Conservation (phyloP, 2,888 invertebrate species). For the Ochlodes sylvanus region DNA sequence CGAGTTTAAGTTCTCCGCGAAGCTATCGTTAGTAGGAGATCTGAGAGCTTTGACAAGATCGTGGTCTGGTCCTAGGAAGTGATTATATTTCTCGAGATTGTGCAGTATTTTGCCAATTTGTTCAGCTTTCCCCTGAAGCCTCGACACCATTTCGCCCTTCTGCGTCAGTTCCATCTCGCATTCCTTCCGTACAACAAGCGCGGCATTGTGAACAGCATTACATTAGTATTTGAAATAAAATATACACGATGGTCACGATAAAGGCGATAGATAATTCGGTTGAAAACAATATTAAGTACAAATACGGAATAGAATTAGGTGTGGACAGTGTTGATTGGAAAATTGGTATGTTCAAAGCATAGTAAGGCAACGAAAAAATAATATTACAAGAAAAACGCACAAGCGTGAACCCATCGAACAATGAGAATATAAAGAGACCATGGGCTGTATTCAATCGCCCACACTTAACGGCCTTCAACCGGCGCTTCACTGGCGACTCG, state of each 20-base stretch:
- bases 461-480: constrained; percentile 49
- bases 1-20: constrained; percentile 72
- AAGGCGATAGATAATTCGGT: constrained; percentile 46
- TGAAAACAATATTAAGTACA: too few relatives aligned
- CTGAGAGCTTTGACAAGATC: constrained; percentile 79
- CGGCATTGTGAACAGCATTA: constrained; percentile 77
- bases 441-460: constrained; percentile 64
- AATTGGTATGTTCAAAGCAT: constrained; percentile 14
- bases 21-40: constrained; percentile 75
- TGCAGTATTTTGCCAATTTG: constrained; percentile 97
- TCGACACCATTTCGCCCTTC: constrained; percentile 97
- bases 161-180: constrained; percentile 98
- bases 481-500: constrained; percentile 55
- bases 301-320: constrained; percentile 1
- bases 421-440: constrained; percentile 46
- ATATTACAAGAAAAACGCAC: constrained; percentile 14
- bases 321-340: constrained; percentile 40
- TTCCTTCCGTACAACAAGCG: constrained; percentile 87
- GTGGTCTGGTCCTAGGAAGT: constrained; percentile 87
- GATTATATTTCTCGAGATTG: constrained; percentile 95
- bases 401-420: constrained; percentile 21
- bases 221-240: constrained; percentile 65
- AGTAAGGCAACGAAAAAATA: neutral
- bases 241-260: constrained; percentile 25
- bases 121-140: constrained; percentile 97